Conservation (phyloP, 1,140 invertebrate genomes). For the Penaeus japonicus region DNA sequence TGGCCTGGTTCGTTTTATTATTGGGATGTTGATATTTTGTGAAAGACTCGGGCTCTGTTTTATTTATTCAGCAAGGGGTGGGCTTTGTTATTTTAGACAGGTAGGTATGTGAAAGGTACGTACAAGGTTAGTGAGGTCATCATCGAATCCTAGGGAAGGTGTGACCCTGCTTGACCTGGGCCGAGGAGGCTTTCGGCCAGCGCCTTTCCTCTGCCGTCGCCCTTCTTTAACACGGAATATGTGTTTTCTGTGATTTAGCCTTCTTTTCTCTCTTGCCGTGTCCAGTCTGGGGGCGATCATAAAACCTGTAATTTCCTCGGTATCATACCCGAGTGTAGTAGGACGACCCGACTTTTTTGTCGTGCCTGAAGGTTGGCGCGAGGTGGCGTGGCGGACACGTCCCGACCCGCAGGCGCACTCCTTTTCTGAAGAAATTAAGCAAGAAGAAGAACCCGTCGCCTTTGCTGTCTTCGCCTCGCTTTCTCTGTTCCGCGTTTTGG, state of each 20-base stretch:
- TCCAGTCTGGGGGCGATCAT: neutral
- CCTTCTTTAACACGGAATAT: neutral
- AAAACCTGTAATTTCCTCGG: conserved; percentile 1
- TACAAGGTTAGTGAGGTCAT: neutral
- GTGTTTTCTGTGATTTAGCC: no score
- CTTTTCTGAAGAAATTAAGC: no score
- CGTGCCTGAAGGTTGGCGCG: neutral
- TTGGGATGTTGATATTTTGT: no score
- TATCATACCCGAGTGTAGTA: neutral
- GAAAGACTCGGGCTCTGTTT: no score
- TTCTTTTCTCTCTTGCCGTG: no score
- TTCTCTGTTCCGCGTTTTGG: no score
- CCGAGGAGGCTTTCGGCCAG: neutral
- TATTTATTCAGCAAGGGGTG: no score
- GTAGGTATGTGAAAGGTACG: neutral
- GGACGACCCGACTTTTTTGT: neutral
- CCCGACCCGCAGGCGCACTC: no score
- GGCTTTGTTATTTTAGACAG: neutral
- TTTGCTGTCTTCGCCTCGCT: no score
- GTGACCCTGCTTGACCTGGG: conserved; percentile 20
- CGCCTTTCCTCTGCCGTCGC: neutral
- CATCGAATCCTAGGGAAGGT: neutral
- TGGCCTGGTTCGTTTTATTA: no score
- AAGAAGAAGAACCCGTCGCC: no score
- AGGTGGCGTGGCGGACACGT: no score